Base-by-base conservation (phyloP, 2,888 invertebrate genomes). In the Eupithecia inturbata region DNA sequence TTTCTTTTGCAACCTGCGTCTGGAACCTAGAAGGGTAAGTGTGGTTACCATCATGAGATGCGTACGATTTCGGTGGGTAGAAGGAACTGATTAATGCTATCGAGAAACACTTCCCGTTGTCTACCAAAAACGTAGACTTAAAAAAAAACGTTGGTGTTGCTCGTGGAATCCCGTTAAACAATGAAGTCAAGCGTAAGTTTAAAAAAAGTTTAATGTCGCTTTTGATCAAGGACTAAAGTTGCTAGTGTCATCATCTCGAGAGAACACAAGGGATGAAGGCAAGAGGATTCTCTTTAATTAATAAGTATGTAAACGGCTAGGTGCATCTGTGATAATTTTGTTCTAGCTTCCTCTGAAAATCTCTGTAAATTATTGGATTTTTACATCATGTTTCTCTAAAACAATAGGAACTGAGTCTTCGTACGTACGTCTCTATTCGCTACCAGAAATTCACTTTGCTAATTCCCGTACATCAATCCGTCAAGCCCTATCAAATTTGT, bases 401-500 rank as follows among this genome's bases (percentile, higher is more conserved):
- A 53, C 57, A 26, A 57, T 26, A 26, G 57, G 26, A 14, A 57
- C n/a, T n/a, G n/a, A n/a, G n/a, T n/a, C n/a, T n/a, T n/a, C n/a
- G n/a, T n/a, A n/a, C 1, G 12, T 22, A 57, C 57, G 26, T 57
- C 26, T 26, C 57, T 57, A 57, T 36, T 19, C 12, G 3, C 28
- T 22, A 36, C 33, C 36, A 63, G 70, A 77, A 76, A 76, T 77
- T 79, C 57, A 45, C 63, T 77, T 74, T 71, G 72, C 71, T 68
- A 74, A 73, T 72, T 75, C 67, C 64, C 45, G 31, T 33, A 62
- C 74, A 76, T 79, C 77, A 78, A 78, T 71, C 75, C 74, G 78
- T 79, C 79, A 78, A 73, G 76, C 74, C 67, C 74, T 77, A 77
- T 78, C 75, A 74, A 76, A 64, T 64, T 73, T 68, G 60, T 78